Conservation (phyloP, 2,797 vertebrate genomes). For the Enteromius argenteus region DNA sequence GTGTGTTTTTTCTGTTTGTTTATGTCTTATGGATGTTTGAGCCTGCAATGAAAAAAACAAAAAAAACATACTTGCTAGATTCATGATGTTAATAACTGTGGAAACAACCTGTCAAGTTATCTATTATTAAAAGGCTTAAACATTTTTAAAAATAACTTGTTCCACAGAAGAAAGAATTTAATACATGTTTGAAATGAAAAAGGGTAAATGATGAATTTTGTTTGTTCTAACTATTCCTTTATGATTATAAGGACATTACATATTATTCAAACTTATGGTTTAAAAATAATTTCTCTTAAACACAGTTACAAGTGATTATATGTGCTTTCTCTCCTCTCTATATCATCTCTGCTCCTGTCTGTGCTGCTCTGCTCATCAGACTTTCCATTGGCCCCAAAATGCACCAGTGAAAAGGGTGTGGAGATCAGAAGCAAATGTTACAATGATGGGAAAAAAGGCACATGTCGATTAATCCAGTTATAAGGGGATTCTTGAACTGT, state of each 20-base stretch:
- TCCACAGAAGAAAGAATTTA: neutral
- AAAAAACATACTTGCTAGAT: neutral
- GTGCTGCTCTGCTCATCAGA: conserved; percentile 49
- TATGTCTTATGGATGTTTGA: neutral
- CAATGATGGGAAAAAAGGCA: conserved; percentile 48
- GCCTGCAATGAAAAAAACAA: neutral
- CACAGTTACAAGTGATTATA: neutral
- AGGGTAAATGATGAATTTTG: neutral
- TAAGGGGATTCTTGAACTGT: conserved; percentile 33
- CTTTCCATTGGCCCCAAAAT: conserved; percentile 54
- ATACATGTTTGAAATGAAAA: neutral
- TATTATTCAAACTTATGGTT: too few relatives aligned
- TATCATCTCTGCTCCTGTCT: conserved; percentile 19
- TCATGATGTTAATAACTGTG: neutral
- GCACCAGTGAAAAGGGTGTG: conserved; percentile 61
- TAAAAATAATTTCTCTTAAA: neutral
- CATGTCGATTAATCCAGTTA: conserved; percentile 54
- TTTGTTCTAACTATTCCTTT: neutral
- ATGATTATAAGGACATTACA: neutral
- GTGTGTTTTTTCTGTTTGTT: too few relatives aligned
- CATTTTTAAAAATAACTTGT: neutral
- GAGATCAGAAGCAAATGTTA: conserved; percentile 58
- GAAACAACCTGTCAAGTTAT: neutral
- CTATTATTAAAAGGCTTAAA: neutral
- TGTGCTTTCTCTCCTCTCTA: neutral